phyloP scores from a whole-genome alignment of 2,797 vertebrate species.

The Pelochelys cantorii region DNA sequence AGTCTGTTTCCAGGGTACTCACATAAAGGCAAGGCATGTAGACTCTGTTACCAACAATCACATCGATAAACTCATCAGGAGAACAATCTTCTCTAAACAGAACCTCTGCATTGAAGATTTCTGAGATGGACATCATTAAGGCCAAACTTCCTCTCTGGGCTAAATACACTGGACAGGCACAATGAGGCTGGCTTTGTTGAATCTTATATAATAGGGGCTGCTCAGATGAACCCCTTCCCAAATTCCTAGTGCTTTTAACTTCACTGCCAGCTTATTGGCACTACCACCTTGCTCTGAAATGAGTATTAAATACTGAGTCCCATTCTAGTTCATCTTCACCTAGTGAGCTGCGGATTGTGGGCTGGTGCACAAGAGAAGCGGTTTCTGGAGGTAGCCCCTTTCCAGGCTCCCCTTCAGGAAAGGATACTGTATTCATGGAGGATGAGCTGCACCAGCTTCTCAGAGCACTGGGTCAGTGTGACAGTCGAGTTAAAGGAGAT shows the following conservation, averaged over 20 bases:
- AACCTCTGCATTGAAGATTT: conserved; percentile 99
- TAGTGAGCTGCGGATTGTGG: not conserved
- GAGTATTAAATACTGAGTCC: not conserved
- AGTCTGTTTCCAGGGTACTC: conserved; percentile 67
- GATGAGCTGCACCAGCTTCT: conserved; percentile 98
- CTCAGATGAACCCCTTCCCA: too few species aligned
- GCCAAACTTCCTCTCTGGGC: not conserved
- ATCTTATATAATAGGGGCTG: not conserved
- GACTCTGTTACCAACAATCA: conserved; percentile 96
- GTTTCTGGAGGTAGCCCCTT: not conserved
- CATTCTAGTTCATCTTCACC: not conserved
- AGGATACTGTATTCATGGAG: conserved; percentile 99
- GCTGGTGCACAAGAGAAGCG: not conserved
- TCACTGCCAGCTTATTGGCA: not conserved
- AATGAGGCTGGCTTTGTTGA: accelerated
- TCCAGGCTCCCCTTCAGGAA: conserved; percentile 5
- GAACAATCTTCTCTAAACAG: conserved; percentile 97
- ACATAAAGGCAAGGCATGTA: conserved; percentile 99
- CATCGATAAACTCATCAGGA: conserved; percentile 97
- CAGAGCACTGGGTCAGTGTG: conserved; percentile 94
- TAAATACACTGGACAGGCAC: accelerated
- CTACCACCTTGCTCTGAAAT: not conserved
- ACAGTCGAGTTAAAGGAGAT: conserved; percentile 98
- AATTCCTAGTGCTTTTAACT: not conserved
- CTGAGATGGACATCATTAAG: conserved; percentile 82